Percentiles rank a stretch among this genome's conserved stretches.
phyloP scores from a whole-genome alignment of 2,797 vertebrate species.

The Sciurus carolinensis region DNA sequence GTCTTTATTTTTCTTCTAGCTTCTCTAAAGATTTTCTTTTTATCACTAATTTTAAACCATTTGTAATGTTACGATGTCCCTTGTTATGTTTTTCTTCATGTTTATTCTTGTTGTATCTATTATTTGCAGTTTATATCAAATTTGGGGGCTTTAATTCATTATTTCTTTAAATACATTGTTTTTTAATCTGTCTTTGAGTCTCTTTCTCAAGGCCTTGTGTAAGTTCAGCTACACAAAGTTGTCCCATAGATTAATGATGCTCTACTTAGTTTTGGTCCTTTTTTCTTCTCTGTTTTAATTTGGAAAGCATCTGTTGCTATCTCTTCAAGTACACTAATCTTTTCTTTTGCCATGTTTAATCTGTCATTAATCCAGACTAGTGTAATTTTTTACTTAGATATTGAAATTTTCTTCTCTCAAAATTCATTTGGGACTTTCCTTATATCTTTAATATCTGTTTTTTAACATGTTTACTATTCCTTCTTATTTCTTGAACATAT shows the following conservation, averaged over 20 bases:
- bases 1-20: background rate
- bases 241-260: background rate
- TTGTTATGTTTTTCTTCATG: background rate
- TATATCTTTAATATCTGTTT: background rate
- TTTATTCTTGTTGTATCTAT: background rate
- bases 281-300: background rate
- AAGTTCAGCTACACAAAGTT: background rate
- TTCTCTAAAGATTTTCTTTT: background rate
- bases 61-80: background rate
- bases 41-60: background rate
- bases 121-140: background rate
- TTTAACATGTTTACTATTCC: background rate
- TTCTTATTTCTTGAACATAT: conserved; percentile 11
- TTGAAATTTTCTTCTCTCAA: background rate
- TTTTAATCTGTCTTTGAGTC: background rate
- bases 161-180: background rate
- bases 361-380: background rate
- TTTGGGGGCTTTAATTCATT: background rate
- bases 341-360: background rate
- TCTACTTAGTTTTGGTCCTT: background rate
- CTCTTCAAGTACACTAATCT: background rate
- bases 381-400: background rate
- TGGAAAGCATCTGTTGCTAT: background rate
- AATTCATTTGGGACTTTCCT: background rate
- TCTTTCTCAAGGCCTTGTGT: background rate